These are phyloP conservation scores for Prunella himalayana DNA, from an alignment of 2,113 vertebrate species.

Conservation along the genomic window DNA sequence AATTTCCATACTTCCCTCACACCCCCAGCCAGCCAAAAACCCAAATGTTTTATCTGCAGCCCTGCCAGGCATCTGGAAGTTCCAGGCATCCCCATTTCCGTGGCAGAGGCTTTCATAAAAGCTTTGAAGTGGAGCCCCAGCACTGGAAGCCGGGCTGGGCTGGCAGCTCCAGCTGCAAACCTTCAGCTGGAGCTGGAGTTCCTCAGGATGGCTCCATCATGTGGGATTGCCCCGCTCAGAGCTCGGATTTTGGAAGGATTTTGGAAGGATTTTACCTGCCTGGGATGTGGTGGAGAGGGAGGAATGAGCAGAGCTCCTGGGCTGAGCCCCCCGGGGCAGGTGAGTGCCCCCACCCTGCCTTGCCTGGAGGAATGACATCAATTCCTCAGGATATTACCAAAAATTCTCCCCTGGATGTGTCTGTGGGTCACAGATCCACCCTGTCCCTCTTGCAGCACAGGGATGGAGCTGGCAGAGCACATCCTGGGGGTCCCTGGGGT, in stretches of 20 bases:
- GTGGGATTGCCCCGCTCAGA: neutral
- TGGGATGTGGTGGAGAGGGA: neutral
- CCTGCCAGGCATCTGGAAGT: neutral
- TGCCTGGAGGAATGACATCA: neutral
- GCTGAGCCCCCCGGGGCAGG: neutral
- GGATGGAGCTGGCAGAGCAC: neutral
- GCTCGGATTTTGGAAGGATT: neutral
- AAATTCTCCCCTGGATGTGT: neutral
- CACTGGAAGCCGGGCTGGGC: neutral
- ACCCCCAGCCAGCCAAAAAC: neutral
- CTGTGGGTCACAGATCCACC: neutral
- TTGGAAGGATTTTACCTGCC: neutral
- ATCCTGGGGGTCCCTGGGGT: accelerated
- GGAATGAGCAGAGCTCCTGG: neutral
- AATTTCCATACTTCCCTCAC: neutral
- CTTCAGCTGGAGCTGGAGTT: neutral
- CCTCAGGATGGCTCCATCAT: accelerated
- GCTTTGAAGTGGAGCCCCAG: neutral
- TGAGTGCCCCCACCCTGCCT: neutral
- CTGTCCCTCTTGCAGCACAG: neutral
- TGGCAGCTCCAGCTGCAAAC: neutral
- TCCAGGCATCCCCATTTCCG: neutral
- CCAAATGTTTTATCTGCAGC: neutral
- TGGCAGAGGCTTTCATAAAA: neutral
- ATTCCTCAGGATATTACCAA: accelerated